A percentile compares a stretch with the other conserved stretches of the same genome.
These are phyloP conservation scores for Ophion slaviceki DNA, from an alignment of 2,888 invertebrate species.

Conservation along the genomic window DNA sequence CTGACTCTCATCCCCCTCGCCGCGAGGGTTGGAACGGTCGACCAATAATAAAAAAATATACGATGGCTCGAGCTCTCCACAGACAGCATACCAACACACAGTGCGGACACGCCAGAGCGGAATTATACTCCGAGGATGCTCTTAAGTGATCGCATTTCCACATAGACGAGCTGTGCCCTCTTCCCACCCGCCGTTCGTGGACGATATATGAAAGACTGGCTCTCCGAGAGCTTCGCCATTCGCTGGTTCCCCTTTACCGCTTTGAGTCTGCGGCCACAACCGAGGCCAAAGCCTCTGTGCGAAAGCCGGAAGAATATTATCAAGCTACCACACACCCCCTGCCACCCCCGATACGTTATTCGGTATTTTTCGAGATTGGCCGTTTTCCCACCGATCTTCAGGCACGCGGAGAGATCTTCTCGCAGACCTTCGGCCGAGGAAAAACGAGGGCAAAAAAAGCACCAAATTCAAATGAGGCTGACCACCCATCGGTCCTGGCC, in stretches of 20 bases:
- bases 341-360: conserved; percentile 55
- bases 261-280: conserved; percentile 36
- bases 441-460: conserved; percentile 17
- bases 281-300: conserved; percentile 53
- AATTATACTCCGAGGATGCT: conserved; percentile 82
- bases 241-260: conserved; percentile 45
- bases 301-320: conserved; percentile 68
- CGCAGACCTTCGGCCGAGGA: conserved; percentile 30
- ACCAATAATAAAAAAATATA: conserved; percentile 83
- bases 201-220: conserved; percentile 82
- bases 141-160: conserved; percentile 83
- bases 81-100: conserved; percentile 70
- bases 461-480: conserved; percentile 60
- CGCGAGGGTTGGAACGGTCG: conserved; percentile 72
- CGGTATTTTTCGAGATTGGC: conserved; percentile 64
- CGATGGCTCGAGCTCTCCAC: conserved; percentile 74
- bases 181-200: conserved; percentile 64
- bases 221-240: conserved; percentile 60
- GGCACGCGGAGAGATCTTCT: conserved; percentile 11
- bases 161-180: conserved; percentile 81
- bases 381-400: conserved; percentile 48
- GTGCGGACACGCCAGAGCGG: conserved; percentile 71
- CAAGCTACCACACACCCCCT: conserved; percentile 43
- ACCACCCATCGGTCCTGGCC: conserved; percentile 36
- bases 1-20: conserved; percentile 52